Percentiles rank a stretch among this genome's conserved stretches.
These are phyloP conservation scores for Epistrophe grossulariae DNA, from an alignment of 2,888 invertebrate genomes.

Conservation along the genomic window DNA sequence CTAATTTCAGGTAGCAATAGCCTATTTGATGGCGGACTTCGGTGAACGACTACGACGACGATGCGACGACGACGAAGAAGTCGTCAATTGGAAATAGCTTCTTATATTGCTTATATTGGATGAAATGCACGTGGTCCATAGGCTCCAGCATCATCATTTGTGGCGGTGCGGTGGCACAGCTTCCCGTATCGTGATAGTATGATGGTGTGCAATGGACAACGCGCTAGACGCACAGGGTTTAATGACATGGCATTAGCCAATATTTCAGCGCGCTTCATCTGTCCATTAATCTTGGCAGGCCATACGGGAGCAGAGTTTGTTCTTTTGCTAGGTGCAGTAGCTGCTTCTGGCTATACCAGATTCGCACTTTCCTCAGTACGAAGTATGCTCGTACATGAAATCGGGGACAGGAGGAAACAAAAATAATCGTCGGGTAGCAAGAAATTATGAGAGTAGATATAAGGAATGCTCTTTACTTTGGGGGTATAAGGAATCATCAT, in stretches of 20 bases:
- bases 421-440: conserved; percentile 45
- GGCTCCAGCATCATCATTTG: not conserved
- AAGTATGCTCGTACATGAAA: not conserved
- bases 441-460: conserved; percentile 54
- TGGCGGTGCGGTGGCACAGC: not conserved
- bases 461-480: conserved; percentile 57
- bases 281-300: conserved; percentile 72
- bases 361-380: conserved; percentile 52
- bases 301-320: conserved; percentile 34
- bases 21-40: conserved; percentile 48
- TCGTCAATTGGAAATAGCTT: conserved; percentile 59
- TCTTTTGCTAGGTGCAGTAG: conserved; percentile 34
- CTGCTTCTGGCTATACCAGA: conserved; percentile 33
- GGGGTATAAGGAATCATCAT: conserved; percentile 47
- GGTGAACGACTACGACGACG: conserved; percentile 25
- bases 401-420: conserved; percentile 11
- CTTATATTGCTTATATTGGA: conserved; percentile 42
- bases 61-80: conserved; percentile 6
- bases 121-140: conserved; percentile 17
- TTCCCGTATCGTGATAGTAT: conserved; percentile 32
- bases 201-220: conserved; percentile 31
- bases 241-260: conserved; percentile 76
- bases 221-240: conserved; percentile 66
- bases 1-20: conserved; percentile 67
- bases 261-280: conserved; percentile 76